Conservation (phyloP, 2,888 invertebrate species). For the Agriotes lineatus region DNA sequence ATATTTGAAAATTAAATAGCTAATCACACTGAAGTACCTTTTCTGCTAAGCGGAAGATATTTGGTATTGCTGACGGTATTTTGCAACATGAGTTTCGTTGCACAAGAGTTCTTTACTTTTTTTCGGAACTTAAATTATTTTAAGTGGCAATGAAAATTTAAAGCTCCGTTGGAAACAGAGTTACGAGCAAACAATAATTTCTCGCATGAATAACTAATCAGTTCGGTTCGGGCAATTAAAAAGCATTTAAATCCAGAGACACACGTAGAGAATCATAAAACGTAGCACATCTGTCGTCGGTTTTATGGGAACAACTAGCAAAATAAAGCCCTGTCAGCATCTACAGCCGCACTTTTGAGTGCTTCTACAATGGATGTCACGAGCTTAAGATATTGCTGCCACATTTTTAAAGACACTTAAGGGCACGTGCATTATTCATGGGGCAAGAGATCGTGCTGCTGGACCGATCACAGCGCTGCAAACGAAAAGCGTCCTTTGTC, state of each 20-base stretch:
- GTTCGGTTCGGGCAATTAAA: conserved; percentile 14
- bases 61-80: too few relatives aligned
- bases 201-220: conserved; percentile 14
- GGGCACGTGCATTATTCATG: conserved; percentile 44
- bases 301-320: conserved; percentile 23
- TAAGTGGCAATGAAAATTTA: conserved; percentile 5
- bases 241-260: conserved; percentile 23
- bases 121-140: neutral
- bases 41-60: too few relatives aligned
- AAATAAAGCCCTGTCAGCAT: conserved; percentile 36
- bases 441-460: conserved; percentile 38
- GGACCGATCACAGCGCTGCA: conserved; percentile 36
- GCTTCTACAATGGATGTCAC: conserved; percentile 42
- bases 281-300: conserved; percentile 25
- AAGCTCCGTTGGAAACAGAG: neutral
- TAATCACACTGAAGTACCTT: too few relatives aligned
- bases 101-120: too few relatives aligned
- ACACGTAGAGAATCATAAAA: conserved; percentile 26
- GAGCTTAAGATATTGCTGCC: conserved; percentile 46
- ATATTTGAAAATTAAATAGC: too few relatives aligned
- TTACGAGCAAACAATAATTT: conserved; percentile 19
- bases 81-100: too few relatives aligned
- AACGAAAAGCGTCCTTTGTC: conserved; percentile 41
- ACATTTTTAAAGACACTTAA: conserved; percentile 46
- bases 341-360: conserved; percentile 35